Conservation (phyloP, 2,888 invertebrate genomes). For the Rhagonycha lutea region DNA sequence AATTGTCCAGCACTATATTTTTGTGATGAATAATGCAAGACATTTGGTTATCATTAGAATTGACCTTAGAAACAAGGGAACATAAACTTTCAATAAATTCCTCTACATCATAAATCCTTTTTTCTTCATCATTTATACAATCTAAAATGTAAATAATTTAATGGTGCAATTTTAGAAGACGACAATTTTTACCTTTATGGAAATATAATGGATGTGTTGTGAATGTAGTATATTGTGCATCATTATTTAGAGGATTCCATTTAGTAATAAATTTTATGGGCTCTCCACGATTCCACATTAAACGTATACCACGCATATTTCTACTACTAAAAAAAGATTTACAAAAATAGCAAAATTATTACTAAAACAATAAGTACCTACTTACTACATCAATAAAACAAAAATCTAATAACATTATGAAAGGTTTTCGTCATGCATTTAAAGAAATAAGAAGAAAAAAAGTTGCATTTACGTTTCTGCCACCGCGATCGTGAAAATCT, state of each 20-base stretch:
- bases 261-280: constrained; percentile 69
- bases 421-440: background rate
- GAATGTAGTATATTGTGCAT: constrained; percentile 78
- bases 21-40: constrained; percentile 65
- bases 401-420: background rate
- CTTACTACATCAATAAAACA: background rate
- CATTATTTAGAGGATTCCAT: constrained; percentile 84
- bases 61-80: constrained; percentile 58
- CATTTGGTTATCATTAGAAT: constrained; percentile 44
- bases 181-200: constrained; percentile 64
- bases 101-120: constrained; percentile 63
- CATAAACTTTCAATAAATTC: constrained; percentile 63
- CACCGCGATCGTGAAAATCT: background rate
- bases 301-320: constrained; percentile 72
- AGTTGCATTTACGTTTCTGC: background rate
- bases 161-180: background rate
- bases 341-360: background rate
- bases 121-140: constrained; percentile 44
- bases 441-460: background rate
- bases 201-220: constrained; percentile 80
- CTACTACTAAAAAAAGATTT: constrained; percentile 59
- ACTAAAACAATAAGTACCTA: background rate
- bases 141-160: constrained; percentile 38
- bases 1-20: constrained; percentile 78
- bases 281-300: constrained; percentile 78